Evolutionary conservation across 2,888 invertebrate species (phyloP), one percentile per base, ranked within the genome.

Genomic region (Hartigia nigra): DNA sequence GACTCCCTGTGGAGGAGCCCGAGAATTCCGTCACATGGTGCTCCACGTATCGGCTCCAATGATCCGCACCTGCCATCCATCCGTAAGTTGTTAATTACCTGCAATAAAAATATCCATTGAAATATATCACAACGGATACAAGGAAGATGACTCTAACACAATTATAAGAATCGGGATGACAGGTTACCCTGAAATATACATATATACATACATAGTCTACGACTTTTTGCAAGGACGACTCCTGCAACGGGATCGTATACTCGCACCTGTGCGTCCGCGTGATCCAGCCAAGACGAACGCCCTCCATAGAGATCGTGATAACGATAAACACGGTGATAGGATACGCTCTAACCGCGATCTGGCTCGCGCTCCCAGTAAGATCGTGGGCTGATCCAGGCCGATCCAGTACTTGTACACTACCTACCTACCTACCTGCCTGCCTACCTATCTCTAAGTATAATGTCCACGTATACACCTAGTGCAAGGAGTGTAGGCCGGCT

Each of bases 41-140:
- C 72, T 72, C 72, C 34, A 72, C 3, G 72, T 72, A 72, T 72
- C 75, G 23, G 23, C 5, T 2, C 35, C 77, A 35, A 79, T 77
- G 79, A 79, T 79, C 75, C 79, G 77, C 74, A 70, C 76, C 70
- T 79, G 79, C 70, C 72, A 75, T 77, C 77, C 74, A 74, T 39
- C 79, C 35, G 79, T 79, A 75, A 79, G 79, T 79, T 74, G 72
- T 4, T 12, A 31, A 23, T 31, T 72, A 0, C 23, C 55, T 55
- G 23, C 55, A 55, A 55, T 39, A 5, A 23, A 5, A 23, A 23
- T 39, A 23, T 5, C 39, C 0, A 39, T 14, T 39, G 9, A 39
- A 23, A 39, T 9, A 39, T 2, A 23, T 39, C 14, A 14, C 14
- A 39, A 39, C 23, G 1, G 55, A 5, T 55, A 23, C 55, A 9